phyloP scores from a whole-genome alignment of 92 coral and sea anemone species.

The Phenganax stokvisi region DNA sequence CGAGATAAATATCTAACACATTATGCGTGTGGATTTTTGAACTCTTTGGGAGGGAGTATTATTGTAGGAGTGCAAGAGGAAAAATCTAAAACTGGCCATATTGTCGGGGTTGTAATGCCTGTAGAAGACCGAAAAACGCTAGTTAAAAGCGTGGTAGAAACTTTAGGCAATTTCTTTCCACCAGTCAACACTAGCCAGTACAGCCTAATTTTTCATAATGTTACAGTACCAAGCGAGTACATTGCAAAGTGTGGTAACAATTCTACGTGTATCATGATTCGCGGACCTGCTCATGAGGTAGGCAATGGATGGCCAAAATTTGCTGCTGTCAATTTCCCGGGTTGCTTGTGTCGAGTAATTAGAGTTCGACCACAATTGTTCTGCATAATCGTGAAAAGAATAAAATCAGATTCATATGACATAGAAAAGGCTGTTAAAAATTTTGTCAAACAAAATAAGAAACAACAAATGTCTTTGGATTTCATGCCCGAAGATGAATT shows the following conservation, averaged over 20 bases:
- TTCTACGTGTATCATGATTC: slow-evolving; percentile 11
- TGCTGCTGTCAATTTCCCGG: background rate
- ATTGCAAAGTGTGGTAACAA: background rate
- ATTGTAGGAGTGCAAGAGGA: slow-evolving; percentile 63
- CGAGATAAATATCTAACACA: slow-evolving; percentile 49
- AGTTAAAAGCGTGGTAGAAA: slow-evolving; percentile 29
- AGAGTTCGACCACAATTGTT: slow-evolving; percentile 3
- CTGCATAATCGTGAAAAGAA: slow-evolving; percentile 1
- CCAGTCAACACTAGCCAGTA: slow-evolving; percentile 59
- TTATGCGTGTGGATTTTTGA: slow-evolving; percentile 60
- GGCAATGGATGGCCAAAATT: slow-evolving; percentile 22
- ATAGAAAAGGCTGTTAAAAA: slow-evolving; percentile 4
- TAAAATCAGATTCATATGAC: too few species aligned
- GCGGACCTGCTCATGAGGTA: slow-evolving; percentile 23
- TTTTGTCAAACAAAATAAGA: slow-evolving; percentile 42
- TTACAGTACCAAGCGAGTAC: slow-evolving; percentile 1
- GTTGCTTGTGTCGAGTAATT: slow-evolving; percentile 4
- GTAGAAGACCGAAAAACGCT: slow-evolving; percentile 45
- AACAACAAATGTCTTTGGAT: background rate
- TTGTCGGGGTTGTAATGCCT: slow-evolving; percentile 52
- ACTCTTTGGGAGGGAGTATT: slow-evolving; percentile 54
- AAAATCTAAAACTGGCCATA: slow-evolving; percentile 49
- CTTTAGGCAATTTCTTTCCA: slow-evolving; percentile 59
- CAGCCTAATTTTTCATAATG: slow-evolving; percentile 45
- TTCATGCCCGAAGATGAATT: background rate